phyloP scores from a whole-genome alignment of 1,140 invertebrate genomes.

The Neoseiulus cucumeris region DNA sequence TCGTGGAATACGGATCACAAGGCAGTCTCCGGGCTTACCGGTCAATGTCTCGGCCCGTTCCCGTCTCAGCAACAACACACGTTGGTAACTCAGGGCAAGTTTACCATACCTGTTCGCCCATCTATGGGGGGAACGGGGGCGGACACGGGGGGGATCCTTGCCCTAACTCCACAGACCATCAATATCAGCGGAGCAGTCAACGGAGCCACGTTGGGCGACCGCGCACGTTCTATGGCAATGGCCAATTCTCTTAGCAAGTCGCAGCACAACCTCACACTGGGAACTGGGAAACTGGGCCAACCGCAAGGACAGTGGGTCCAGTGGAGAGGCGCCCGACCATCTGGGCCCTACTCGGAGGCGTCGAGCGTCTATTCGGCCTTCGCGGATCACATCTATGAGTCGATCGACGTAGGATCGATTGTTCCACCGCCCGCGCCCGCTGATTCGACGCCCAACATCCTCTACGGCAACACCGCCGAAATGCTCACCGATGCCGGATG shows the following conservation, averaged over 20 bases:
- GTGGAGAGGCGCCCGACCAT: not conserved
- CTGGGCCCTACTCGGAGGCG: not conserved
- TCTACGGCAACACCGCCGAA: constrained; percentile 10
- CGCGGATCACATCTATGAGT: constrained; percentile 8
- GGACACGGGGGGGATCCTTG: not conserved
- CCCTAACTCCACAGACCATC: constrained; percentile 3
- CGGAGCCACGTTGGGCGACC: not conserved
- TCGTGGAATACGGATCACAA: constrained; percentile 11
- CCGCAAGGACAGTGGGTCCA: constrained; percentile 4
- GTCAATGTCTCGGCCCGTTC: not conserved
- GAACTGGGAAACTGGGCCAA: not conserved
- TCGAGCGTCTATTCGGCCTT: constrained; percentile 10
- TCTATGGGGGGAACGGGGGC: constrained; percentile 9
- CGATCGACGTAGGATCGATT: constrained; percentile 2
- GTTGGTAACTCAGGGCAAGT: not conserved
- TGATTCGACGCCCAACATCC: constrained; percentile 5
- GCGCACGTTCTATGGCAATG: constrained; percentile 4
- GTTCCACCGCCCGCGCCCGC: constrained; percentile 2
- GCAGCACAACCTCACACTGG: constrained; percentile 4
- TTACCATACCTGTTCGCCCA: constrained; percentile 11
- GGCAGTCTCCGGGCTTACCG: constrained; percentile 5
- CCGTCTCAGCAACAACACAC: constrained; percentile 4
- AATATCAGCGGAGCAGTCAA: constrained; percentile 11
- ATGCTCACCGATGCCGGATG: not conserved
- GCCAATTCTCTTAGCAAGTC: constrained; percentile 6